Percentiles rank a stretch among this genome's conserved stretches.
Conservation (phyloP, 2,113 vertebrate species). For the Arenaria interpres region DNA sequence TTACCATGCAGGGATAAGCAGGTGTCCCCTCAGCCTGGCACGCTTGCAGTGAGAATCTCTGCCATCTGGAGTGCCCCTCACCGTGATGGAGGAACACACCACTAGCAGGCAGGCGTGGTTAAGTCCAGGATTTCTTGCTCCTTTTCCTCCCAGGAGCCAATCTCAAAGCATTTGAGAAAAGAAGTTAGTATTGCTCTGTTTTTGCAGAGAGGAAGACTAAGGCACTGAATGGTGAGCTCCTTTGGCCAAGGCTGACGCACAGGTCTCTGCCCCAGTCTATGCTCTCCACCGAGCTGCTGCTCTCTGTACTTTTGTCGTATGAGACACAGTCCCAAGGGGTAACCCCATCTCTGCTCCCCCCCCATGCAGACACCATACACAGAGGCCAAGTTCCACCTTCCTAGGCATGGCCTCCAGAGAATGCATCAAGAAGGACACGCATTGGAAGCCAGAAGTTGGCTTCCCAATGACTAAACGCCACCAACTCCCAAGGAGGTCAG, state of each 20-base stretch:
- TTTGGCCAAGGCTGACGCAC: not conserved
- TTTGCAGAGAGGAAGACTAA: not conserved
- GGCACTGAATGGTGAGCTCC: not conserved
- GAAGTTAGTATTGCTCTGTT: not conserved
- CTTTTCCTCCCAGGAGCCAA: not conserved
- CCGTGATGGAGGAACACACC: not conserved
- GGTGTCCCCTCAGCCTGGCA: not conserved
- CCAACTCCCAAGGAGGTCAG: slow-evolving; percentile 27
- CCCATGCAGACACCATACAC: not conserved
- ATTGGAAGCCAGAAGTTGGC: not conserved
- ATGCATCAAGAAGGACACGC: not conserved
- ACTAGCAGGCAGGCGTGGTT: not conserved
- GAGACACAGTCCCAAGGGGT: not conserved
- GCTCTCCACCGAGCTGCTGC: not conserved
- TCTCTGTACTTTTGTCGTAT: accelerated
- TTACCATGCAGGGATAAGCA: not conserved
- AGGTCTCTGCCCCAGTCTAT: not conserved
- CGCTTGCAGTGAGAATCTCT: not conserved
- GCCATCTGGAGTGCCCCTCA: not conserved
- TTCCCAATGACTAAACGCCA: not conserved
- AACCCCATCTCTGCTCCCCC: not conserved
- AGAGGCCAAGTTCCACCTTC: not conserved
- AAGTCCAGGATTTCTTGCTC: not conserved
- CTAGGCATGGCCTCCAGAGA: not conserved
- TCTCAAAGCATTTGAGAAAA: not conserved